Conservation (phyloP, 1,140 invertebrate genomes). For the Cydia fagiglandana region DNA sequence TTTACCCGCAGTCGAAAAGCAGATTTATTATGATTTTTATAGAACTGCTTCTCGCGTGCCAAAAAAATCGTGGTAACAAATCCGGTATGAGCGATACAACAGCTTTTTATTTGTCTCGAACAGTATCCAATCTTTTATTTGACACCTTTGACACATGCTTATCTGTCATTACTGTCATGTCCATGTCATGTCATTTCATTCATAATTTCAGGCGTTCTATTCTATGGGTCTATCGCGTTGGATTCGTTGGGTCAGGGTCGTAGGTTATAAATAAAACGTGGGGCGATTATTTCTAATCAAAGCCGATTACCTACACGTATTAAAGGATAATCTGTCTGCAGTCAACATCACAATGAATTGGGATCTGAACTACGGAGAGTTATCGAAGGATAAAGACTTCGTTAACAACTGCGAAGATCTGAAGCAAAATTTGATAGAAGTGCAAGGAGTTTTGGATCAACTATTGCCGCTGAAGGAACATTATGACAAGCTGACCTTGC, state of each 20-base stretch:
- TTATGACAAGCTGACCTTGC: conserved; percentile 75
- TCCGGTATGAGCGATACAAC: not conserved
- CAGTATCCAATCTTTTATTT: not conserved
- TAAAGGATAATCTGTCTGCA: not conserved
- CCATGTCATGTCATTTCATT: not conserved
- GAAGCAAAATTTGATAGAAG: conserved; percentile 76
- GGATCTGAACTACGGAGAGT: conserved; percentile 60
- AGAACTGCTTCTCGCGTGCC: no score
- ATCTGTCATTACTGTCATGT: conserved; percentile 17
- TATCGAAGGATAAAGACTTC: conserved; percentile 65
- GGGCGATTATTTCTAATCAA: conserved; percentile 16
- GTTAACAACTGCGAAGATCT: conserved; percentile 76
- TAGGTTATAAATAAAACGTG: conserved; percentile 33
- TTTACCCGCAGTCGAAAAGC: no score
- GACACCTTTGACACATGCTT: not conserved
- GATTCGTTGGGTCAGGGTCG: conserved; percentile 24
- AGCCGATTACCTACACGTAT: conserved; percentile 7
- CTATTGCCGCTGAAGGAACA: conserved; percentile 67
- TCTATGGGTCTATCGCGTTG: not conserved
- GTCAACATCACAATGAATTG: conserved; percentile 49
- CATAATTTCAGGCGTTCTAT: not conserved
- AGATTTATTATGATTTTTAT: no score
- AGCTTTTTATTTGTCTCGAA: conserved; percentile 2
- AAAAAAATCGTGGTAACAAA: no score
- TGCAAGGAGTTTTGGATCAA: conserved; percentile 74